Evolutionary conservation across 2,888 invertebrate genomes (phyloP).

Genomic region (Oscheius sp.): DNA sequence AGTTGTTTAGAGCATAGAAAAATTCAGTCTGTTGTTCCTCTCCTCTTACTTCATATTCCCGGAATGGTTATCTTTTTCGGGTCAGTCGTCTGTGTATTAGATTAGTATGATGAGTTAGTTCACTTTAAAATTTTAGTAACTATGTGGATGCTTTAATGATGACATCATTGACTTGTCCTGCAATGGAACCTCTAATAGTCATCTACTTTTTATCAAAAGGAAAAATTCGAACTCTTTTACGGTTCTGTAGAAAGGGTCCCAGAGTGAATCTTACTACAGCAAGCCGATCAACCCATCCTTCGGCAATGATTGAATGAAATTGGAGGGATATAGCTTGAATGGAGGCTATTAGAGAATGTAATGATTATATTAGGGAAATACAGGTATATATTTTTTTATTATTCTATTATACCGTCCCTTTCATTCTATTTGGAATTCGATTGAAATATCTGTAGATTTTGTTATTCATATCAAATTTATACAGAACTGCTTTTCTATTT

Average conservation of each 20-base stretch:
- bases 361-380: too few relatives aligned
- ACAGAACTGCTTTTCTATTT: too few relatives aligned
- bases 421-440: too few relatives aligned
- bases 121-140: neutral
- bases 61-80: slow-evolving; percentile 7
- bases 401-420: too few relatives aligned
- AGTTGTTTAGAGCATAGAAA: too few relatives aligned
- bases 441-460: too few relatives aligned
- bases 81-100: neutral
- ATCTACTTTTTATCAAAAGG: slow-evolving; percentile 9
- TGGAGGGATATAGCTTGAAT: too few relatives aligned
- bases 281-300: neutral
- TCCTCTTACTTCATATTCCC: neutral
- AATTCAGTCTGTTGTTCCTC: neutral
- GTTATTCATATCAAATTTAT: too few relatives aligned
- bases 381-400: too few relatives aligned
- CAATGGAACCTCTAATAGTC: slow-evolving; percentile 1
- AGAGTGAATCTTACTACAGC: neutral
- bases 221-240: neutral
- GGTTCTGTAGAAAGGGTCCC: neutral
- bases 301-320: too few relatives aligned
- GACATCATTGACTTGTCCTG: neutral
- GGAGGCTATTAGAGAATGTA: too few relatives aligned
- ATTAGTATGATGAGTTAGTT: neutral
- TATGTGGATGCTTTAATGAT: neutral